Percentiles rank a stretch among this genome's conserved stretches.
phyloP scores from a whole-genome alignment of 2,113 vertebrate genomes.

The Poicephalus meyeri region DNA sequence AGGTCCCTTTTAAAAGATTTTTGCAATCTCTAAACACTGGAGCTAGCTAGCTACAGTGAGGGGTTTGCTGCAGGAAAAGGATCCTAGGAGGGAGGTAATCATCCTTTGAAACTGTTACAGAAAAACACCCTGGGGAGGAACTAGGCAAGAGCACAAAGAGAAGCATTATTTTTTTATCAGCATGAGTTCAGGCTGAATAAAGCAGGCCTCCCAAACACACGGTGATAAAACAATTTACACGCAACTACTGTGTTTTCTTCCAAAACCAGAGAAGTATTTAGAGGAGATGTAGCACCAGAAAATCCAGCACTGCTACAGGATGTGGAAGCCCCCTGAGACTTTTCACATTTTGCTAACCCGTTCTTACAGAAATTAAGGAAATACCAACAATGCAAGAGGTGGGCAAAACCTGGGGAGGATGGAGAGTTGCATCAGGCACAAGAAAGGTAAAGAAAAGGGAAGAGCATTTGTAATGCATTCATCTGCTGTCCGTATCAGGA shows the following conservation, averaged over 20 bases:
- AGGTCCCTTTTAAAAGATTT: not conserved
- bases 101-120: not conserved
- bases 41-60: not conserved
- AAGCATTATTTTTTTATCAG: constrained; percentile 19
- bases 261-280: not conserved
- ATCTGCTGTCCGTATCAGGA: not conserved
- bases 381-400: not conserved
- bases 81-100: not conserved
- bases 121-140: not conserved
- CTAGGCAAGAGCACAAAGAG: not conserved
- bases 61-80: not conserved
- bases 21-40: not conserved
- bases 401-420: not conserved
- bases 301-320: not conserved
- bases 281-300: not conserved
- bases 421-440: not conserved
- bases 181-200: constrained; percentile 16
- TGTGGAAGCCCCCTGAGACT: not conserved
- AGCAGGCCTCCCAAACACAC: not conserved
- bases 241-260: not conserved
- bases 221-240: constrained; percentile 24
- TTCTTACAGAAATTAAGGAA: not conserved
- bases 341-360: not conserved
- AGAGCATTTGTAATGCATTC: not conserved
- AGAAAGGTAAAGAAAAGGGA: not conserved